phyloP scores from a whole-genome alignment of 2,888 invertebrate species.

The Hanleya hanleyi region DNA sequence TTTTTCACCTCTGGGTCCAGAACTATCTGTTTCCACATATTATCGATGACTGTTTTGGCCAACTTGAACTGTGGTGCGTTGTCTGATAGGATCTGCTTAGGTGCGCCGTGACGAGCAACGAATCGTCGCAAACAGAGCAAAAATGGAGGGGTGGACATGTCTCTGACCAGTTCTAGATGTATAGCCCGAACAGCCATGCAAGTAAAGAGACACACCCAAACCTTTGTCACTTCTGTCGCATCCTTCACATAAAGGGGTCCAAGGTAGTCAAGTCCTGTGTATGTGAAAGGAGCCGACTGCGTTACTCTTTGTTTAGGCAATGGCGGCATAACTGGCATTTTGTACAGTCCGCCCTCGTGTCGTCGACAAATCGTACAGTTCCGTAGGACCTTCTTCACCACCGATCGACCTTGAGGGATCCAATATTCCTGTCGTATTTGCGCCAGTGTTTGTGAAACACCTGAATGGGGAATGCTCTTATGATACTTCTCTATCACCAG shows the following conservation, averaged over 20 bases:
- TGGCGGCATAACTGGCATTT: slow-evolving; percentile 29
- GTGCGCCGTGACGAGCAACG: background rate
- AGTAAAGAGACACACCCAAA: slow-evolving; percentile 25
- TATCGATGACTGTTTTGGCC: background rate
- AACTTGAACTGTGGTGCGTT: slow-evolving; percentile 20
- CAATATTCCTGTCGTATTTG: slow-evolving; percentile 28
- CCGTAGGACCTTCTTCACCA: slow-evolving; percentile 18
- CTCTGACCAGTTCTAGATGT: slow-evolving; percentile 20
- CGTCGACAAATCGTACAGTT: slow-evolving; percentile 16
- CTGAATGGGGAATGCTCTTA: slow-evolving; percentile 11
- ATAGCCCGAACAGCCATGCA: slow-evolving; percentile 16
- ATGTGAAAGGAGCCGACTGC: slow-evolving; percentile 17
- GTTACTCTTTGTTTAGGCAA: slow-evolving; percentile 18
- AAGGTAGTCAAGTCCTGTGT: background rate
- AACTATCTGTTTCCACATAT: background rate
- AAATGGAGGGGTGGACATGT: slow-evolving; percentile 14
- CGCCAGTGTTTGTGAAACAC: slow-evolving; percentile 27
- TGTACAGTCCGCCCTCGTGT: background rate
- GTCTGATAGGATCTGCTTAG: slow-evolving; percentile 13
- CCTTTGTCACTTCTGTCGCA: slow-evolving; percentile 17
- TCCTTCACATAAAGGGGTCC: background rate
- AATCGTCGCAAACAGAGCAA: background rate
- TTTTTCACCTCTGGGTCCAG: background rate
- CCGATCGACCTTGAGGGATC: slow-evolving; percentile 26
- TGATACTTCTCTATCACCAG: slow-evolving; percentile 22